Base-by-base conservation (phyloP, 2,888 invertebrate genomes). In the Capitulum mitella region DNA sequence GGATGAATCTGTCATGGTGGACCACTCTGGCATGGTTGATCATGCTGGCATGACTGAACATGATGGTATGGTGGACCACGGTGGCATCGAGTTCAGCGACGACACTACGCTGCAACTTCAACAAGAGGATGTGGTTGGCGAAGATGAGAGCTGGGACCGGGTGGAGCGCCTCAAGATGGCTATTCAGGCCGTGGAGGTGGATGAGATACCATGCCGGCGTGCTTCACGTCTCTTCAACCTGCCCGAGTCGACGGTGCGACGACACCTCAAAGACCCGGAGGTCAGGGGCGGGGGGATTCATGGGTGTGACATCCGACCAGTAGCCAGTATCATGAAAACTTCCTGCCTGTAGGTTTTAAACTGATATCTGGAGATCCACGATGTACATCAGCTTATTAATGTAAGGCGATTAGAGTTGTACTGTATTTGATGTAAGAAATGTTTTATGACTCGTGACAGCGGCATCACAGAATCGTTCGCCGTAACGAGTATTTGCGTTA, bases 221-320 rank as follows among this genome's bases (percentile, higher is more conserved):
- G 76, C 76, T 5, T 76, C 76, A 3, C 43, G 46, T 3, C 76
- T 76, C 76, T 76, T 76, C 76, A 76, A 46, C 76, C 48, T 76
- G 46, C 76, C 76, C 46, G 76, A 76, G 76, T 76, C 76, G 46
- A 76, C 76, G 46, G 76, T 76, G 76, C 76, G 76, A 16, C 76
- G 76, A 32, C 76, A 76, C 22, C 46, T 76, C 29, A 76, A 76
- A 46, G 76, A 76, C 48, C 76, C 76, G 19, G 76, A 76, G 46
- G 76, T 76, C n/a, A 46, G 76, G n/a, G 76, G 22, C 16, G 3
- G 6, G 37, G 74, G 19, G 54, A 5, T n/a, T n/a, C n/a, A n/a
- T n/a, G n/a, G n/a, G n/a, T n/a, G n/a, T n/a, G n/a, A n/a, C n/a
- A n/a, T n/a, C n/a, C n/a, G n/a, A n/a, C n/a, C n/a, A n/a, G n/a